A percentile compares a stretch with the other conserved stretches of the same genome.
These are phyloP conservation scores for Dasyprocta punctata DNA, from an alignment of 2,113 vertebrate genomes.

Conservation along the genomic window DNA sequence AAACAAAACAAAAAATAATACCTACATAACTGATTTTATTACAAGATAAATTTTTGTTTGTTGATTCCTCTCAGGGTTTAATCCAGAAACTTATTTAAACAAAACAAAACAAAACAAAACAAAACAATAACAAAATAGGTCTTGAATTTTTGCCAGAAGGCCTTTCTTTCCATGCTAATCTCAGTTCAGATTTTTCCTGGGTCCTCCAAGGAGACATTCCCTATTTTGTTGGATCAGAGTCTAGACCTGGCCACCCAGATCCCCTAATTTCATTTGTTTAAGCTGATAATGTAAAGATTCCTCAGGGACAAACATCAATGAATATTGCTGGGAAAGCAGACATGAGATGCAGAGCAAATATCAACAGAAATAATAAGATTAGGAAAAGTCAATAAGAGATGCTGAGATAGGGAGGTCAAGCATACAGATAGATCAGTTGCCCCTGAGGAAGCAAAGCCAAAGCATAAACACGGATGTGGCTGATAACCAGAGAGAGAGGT, in stretches of 20 bases:
- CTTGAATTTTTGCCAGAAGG: background rate
- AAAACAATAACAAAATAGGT: background rate
- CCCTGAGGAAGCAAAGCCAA: background rate
- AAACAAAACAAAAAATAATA: background rate
- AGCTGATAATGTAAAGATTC: background rate
- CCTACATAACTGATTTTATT: background rate
- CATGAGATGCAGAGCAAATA: conserved; percentile 68
- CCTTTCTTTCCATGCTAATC: background rate
- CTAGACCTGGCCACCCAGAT: background rate
- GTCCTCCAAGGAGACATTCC: background rate
- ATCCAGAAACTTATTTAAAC: background rate
- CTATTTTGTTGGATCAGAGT: background rate
- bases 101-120: background rate
- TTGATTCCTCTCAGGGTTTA: background rate
- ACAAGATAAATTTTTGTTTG: background rate
- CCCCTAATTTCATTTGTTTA: conserved; percentile 63
- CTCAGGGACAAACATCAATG: background rate
- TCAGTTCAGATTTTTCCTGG: background rate
- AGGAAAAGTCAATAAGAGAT: conserved; percentile 70
- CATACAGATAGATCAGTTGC: conserved; percentile 13
- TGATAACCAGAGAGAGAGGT: background rate
- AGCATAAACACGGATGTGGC: background rate
- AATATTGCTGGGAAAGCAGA: conserved; percentile 38
- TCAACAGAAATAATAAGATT: conserved; percentile 72
- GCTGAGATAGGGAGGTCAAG: conserved; percentile 20